phyloP scores from a whole-genome alignment of 1,140 invertebrate species.

The Asbolus verrucosus region DNA sequence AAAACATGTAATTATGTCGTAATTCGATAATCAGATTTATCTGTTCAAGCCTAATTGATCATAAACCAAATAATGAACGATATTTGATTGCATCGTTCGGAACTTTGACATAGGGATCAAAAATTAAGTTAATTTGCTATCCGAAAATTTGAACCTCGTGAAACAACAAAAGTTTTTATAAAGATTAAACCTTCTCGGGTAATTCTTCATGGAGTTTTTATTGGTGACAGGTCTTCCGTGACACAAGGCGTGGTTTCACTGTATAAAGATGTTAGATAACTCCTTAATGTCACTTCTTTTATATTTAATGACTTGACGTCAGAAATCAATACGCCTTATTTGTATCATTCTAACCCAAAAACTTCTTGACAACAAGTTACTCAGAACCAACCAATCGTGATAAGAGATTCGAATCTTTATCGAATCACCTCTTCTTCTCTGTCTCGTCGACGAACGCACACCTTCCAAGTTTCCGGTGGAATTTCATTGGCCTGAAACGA shows the following conservation, averaged over 20 bases:
- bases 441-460: conserved; percentile 33
- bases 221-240: conserved; percentile 50
- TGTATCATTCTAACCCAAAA: conserved; percentile 13
- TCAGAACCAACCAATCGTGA: conserved; percentile 11
- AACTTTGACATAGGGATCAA: conserved; percentile 1
- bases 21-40: conserved; percentile 39
- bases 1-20: conserved; percentile 32
- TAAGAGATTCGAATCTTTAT: conserved; percentile 32
- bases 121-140: not conserved
- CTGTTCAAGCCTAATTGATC: conserved; percentile 34
- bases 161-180: no score
- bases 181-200: no score
- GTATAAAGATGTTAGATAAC: conserved; percentile 48
- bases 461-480: conserved; percentile 35
- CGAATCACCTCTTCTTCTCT: conserved; percentile 22
- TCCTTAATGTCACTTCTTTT: conserved; percentile 45
- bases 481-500: conserved; percentile 33
- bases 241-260: conserved; percentile 46
- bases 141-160: conserved; percentile 17
- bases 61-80: conserved; percentile 35
- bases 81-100: conserved; percentile 15
- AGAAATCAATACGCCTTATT: conserved; percentile 13
- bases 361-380: not conserved
- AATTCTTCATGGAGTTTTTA: conserved; percentile 42
- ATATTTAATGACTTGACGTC: conserved; percentile 24